These are phyloP conservation scores for Metridium senile DNA, from an alignment of 92 coral and sea anemone species.

Conservation along the genomic window DNA sequence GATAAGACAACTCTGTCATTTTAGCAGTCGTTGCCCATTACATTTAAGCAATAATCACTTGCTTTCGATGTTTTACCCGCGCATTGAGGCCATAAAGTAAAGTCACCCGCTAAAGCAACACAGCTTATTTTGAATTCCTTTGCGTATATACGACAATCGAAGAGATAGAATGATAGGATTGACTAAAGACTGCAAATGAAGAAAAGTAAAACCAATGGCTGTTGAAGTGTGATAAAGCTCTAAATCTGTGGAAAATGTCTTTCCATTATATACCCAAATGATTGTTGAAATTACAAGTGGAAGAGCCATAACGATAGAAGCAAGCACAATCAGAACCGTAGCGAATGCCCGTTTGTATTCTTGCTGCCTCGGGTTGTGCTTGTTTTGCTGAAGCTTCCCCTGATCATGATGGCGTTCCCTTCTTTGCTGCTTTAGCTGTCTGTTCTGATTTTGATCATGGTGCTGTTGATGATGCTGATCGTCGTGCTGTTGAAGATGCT, in stretches of 20 bases:
- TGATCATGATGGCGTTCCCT: neutral
- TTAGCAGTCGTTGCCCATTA: too few species aligned
- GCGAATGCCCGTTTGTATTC: neutral
- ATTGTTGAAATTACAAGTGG: neutral
- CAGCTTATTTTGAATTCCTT: neutral
- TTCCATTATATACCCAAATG: neutral
- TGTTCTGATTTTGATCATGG: too few species aligned
- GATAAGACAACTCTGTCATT: too few species aligned
- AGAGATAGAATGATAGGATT: neutral
- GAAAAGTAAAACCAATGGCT: neutral
- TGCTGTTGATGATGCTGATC: too few species aligned
- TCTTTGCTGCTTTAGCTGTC: neutral
- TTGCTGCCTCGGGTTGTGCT: too few species aligned
- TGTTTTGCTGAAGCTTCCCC: too few species aligned
- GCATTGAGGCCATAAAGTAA: too few species aligned
- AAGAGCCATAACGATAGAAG: neutral
- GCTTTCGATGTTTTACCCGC: too few species aligned
- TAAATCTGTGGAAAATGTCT: neutral
- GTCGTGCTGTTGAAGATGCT: too few species aligned
- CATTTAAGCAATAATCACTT: too few species aligned
- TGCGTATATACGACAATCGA: slow-evolving; percentile 5
- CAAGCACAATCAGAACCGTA: neutral
- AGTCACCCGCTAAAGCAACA: too few species aligned
- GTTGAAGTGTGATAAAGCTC: neutral
- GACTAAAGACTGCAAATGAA: neutral